phyloP scores from a whole-genome alignment of 1,140 invertebrate genomes.

The Drosophila eugracilis region DNA sequence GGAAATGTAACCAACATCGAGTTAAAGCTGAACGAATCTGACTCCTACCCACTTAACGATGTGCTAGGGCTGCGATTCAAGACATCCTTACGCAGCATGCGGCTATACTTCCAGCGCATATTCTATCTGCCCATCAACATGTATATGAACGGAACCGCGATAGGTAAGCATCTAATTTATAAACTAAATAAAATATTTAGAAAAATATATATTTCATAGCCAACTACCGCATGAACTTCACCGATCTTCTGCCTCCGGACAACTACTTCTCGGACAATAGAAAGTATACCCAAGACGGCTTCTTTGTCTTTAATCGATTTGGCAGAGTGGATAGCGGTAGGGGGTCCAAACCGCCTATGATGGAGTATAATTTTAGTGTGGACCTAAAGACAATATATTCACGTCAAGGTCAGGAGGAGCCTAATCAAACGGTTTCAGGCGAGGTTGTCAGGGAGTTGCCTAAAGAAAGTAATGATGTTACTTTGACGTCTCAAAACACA shows the following conservation, averaged over 20 bases:
- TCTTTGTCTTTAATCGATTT: conserved; percentile 65
- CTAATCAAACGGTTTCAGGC: conserved; percentile 4
- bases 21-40: conserved; percentile 55
- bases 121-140: conserved; percentile 78
- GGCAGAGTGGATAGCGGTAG: conserved; percentile 53
- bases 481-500: background rate
- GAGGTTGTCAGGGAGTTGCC: conserved; percentile 38
- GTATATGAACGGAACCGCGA: conserved; percentile 62
- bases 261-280: conserved; percentile 39
- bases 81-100: conserved; percentile 64
- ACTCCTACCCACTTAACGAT: conserved; percentile 66
- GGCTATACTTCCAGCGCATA: conserved; percentile 74
- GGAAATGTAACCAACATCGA: conserved; percentile 70
- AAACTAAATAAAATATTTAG: background rate
- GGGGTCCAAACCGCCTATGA: conserved; percentile 52
- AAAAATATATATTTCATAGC: conserved; percentile 12
- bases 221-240: conserved; percentile 73
- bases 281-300: conserved; percentile 36
- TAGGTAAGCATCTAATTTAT: conserved; percentile 32
- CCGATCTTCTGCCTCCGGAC: conserved; percentile 58
- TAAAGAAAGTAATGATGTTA: conserved; percentile 4
- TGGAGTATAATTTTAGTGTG: conserved; percentile 66
- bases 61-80: conserved; percentile 72
- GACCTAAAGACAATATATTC: conserved; percentile 51
- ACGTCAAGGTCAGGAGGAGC: background rate